These are phyloP conservation scores for Nothoprocta pentlandii DNA, from an alignment of 2,113 vertebrate genomes.

Conservation along the genomic window DNA sequence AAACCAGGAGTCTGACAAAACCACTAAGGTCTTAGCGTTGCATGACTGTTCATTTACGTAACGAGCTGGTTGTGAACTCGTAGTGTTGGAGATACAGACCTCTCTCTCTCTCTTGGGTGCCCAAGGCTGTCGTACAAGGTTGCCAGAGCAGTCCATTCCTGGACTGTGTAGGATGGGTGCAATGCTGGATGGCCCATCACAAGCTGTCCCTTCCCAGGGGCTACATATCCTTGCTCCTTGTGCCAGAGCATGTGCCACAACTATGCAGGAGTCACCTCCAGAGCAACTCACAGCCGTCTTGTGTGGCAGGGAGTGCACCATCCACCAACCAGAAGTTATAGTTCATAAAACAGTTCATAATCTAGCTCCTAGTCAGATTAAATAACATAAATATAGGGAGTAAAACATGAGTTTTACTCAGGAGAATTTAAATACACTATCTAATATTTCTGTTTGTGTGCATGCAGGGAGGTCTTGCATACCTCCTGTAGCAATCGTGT, in stretches of 20 bases:
- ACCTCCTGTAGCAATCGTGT: rapidly evolving
- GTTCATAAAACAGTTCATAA: background rate
- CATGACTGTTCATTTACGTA: background rate
- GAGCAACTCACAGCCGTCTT: background rate
- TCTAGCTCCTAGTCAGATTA: background rate
- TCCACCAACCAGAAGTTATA: background rate
- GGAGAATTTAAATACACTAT: background rate
- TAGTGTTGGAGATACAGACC: rapidly evolving
- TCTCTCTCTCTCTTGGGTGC: background rate
- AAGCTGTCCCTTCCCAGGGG: background rate
- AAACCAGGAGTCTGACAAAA: background rate
- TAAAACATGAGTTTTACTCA: background rate
- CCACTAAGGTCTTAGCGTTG: no score
- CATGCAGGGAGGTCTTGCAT: background rate
- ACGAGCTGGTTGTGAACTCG: background rate
- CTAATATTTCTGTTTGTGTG: background rate
- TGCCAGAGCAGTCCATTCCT: background rate
- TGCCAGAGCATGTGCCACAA: rapidly evolving
- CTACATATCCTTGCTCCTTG: background rate
- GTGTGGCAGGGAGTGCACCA: background rate
- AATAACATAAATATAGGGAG: background rate
- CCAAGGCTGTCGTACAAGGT: background rate
- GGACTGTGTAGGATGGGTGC: no score
- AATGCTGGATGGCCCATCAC: background rate
- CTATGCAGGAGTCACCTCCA: background rate